Base-by-base conservation (phyloP, 2,113 vertebrate species). In the Procavia capensis region DNA sequence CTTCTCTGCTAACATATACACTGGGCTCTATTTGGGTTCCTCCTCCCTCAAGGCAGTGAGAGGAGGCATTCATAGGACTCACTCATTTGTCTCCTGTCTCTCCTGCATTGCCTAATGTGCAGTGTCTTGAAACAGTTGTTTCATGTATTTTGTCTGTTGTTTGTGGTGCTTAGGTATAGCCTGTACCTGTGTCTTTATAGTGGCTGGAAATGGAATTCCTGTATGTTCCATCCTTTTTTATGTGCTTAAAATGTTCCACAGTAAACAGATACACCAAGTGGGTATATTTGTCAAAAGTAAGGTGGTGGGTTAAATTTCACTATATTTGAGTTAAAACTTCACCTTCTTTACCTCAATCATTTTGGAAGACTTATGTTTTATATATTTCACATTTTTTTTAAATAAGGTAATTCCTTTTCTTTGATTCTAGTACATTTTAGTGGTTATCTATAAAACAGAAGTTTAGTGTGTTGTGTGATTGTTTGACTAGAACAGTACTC, bases 361-460 rank as follows among this genome's bases (percentile, higher is more conserved):
- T 91, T 74, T 10, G 2, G 66, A 41, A 93, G 24, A 79, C 79
- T 93, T 39, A 68, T 74, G 7, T 64, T 87, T 93, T 93, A 47
- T 31, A 70, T 89, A 89, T 92, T 7, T 4, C 4, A 9, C 25
- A 41, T 75, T 75, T 24, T 75, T 75, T 41, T 24, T 19, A 66
- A 79, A 82, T 84, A 59, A 86, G 64, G 11, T 91, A 68, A 72
- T 87, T 93, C 34, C 24, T 85, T 88, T 90, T 61, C 82, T 96
- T 96, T 93, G 36, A 75, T 90, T 88, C 63, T 66, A 29, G 19
- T 50, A 88, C 78, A 57, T 8, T 88, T 94, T 43, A 64, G 36
- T 88, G 43, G 25, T 85, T 94, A 82, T 90, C 50, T 96, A 68
- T 85, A 95, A 93, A 94, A 90, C 54, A 95, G 54, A 92, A 14